Percentiles rank a stretch among this genome's conserved stretches.
phyloP scores from a whole-genome alignment of 2,888 invertebrate genomes.

The Scotopteryx bipunctaria region DNA sequence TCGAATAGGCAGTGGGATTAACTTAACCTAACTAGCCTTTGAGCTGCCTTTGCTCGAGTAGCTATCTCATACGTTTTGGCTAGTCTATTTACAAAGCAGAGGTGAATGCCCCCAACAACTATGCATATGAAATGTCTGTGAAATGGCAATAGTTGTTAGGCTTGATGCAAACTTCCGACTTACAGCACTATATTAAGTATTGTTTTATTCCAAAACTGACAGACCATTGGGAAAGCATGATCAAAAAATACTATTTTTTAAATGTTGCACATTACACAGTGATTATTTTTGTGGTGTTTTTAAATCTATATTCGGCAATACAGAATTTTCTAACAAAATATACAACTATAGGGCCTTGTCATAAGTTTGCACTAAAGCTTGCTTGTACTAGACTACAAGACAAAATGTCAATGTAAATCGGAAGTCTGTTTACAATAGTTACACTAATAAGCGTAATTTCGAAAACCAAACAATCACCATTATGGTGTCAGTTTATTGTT shows the following conservation, averaged over 20 bases:
- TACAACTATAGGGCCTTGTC: too few relatives aligned
- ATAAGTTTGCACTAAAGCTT: too few relatives aligned
- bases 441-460: conserved; percentile 70
- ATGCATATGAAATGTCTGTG: conserved; percentile 14
- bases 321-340: too few relatives aligned
- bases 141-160: conserved; percentile 24
- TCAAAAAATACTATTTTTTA: too few relatives aligned
- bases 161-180: conserved; percentile 22
- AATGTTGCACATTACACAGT: too few relatives aligned
- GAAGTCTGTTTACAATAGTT: conserved; percentile 44
- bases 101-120: conserved; percentile 18
- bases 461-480: conserved; percentile 58
- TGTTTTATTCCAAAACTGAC: background rate
- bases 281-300: too few relatives aligned
- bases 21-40: conserved; percentile 34
- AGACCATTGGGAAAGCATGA: too few relatives aligned
- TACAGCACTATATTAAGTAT: conserved; percentile 4
- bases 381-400: conserved; percentile 23
- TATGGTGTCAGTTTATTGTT: conserved; percentile 54
- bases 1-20: background rate
- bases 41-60: conserved; percentile 43
- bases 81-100: conserved; percentile 41
- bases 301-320: too few relatives aligned
- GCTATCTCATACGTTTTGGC: conserved; percentile 39
- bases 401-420: conserved; percentile 30